These are phyloP conservation scores for Brachionus angularis DNA, from an alignment of 1,140 invertebrate species.

Conservation along the genomic window DNA sequence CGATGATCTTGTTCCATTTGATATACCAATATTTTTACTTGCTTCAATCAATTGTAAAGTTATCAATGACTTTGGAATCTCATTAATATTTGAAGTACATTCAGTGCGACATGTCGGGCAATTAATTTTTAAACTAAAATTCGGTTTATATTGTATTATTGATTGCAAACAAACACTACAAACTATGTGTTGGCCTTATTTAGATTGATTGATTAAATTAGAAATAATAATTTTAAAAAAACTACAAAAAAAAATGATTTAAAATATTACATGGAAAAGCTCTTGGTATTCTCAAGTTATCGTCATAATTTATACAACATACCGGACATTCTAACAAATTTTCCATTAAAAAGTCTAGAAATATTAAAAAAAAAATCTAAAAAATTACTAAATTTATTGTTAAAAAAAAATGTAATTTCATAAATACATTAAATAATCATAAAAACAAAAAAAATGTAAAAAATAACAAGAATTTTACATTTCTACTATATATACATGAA, in stretches of 20 bases:
- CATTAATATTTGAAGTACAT: not conserved
- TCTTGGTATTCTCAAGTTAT: not conserved
- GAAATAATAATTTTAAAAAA: not conserved
- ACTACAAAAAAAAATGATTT: not conserved
- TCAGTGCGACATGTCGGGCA: not conserved
- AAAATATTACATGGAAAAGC: slow-evolving; percentile 1
- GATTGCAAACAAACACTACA: not conserved
- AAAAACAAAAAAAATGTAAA: too few relatives aligned
- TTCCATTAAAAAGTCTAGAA: not conserved
- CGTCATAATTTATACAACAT: not conserved
- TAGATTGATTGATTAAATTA: not conserved
- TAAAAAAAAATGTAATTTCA: too few relatives aligned
- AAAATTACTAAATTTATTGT: too few relatives aligned
- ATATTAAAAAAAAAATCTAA: too few relatives aligned
- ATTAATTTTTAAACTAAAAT: not conserved
- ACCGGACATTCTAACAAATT: slow-evolving; percentile 12
- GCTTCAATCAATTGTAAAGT: not conserved
- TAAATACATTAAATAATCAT: too few relatives aligned
- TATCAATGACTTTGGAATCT: slow-evolving; percentile 13
- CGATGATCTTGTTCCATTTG: not conserved
- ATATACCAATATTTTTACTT: not conserved
- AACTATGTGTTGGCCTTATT: slow-evolving; percentile 11
- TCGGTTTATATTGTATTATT: not conserved
- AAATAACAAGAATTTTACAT: too few relatives aligned
- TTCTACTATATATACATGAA: too few relatives aligned